These are phyloP conservation scores for Drosophila limbata DNA, from an alignment of 2,888 invertebrate genomes.

Conservation along the genomic window DNA sequence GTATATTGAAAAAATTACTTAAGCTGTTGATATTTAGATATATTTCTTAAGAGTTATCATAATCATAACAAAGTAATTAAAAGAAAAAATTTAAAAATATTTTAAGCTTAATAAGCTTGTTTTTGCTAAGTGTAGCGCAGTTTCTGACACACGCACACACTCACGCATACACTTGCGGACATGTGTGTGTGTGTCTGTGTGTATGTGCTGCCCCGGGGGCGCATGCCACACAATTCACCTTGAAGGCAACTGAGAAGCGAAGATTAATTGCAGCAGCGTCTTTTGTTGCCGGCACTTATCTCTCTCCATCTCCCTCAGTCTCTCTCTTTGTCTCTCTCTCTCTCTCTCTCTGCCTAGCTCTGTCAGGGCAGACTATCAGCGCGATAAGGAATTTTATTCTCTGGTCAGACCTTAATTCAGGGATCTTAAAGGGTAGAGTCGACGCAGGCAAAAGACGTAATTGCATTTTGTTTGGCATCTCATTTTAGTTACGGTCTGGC, in stretches of 20 bases:
- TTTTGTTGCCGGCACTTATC: constrained; percentile 77
- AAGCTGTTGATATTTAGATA: no score
- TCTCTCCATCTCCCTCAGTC: constrained; percentile 9
- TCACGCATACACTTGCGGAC: constrained; percentile 22
- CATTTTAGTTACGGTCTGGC: constrained; percentile 80
- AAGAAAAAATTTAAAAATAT: not conserved
- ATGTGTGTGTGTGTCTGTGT: constrained; percentile 4
- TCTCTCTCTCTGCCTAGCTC: constrained; percentile 3
- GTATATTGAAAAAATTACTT: no score
- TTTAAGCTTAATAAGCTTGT: not conserved
- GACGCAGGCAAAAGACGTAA: constrained; percentile 65
- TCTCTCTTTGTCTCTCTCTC: constrained; percentile 13
- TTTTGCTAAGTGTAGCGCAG: constrained; percentile 10
- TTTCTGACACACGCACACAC: constrained; percentile 15
- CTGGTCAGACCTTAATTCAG: constrained; percentile 35
- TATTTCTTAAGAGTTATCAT: not conserved
- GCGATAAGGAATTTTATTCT: constrained; percentile 78
- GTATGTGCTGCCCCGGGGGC: constrained; percentile 60
- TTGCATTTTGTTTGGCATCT: constrained; percentile 81
- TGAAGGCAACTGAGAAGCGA: constrained; percentile 80
- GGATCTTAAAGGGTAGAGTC: constrained; percentile 32
- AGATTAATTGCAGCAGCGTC: constrained; percentile 78
- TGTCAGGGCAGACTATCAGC: constrained; percentile 34
- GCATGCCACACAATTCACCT: constrained; percentile 81
- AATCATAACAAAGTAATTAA: no score